phyloP scores from a whole-genome alignment of 2,888 invertebrate species.

The Heteromurus nitidus region DNA sequence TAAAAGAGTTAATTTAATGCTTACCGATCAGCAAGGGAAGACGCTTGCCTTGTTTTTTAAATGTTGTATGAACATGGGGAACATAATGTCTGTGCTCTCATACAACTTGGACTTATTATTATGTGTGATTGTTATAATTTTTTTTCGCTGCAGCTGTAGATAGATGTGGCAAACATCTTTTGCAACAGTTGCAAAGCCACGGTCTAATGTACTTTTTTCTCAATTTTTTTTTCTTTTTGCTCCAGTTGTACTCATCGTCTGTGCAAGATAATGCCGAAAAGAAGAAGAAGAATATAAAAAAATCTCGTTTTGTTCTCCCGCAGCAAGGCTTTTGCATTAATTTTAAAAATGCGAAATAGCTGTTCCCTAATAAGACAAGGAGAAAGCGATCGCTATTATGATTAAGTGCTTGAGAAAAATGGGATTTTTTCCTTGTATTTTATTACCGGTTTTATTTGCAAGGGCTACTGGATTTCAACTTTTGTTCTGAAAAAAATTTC shows the following conservation, averaged over 20 bases:
- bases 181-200: no score
- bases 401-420: background rate
- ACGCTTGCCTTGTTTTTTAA: background rate
- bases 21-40: constrained; percentile 4
- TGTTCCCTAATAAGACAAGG: background rate
- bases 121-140: no score
- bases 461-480: constrained; percentile 12
- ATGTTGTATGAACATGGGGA: background rate
- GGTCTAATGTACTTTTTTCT: no score
- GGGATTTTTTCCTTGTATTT: background rate
- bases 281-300: no score
- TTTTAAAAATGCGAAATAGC: no score
- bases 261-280: no score
- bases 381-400: constrained; percentile 8
- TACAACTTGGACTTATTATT: background rate
- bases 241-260: no score
- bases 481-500: background rate
- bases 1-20: constrained; percentile 34
- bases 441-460: constrained; percentile 12
- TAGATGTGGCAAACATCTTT: no score
- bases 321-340: no score
- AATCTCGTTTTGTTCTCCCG: no score
- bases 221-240: no score
- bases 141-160: no score
- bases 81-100: background rate